Conservation (phyloP, 2,888 invertebrate species). For the Himalopsyche kuldschensis region DNA sequence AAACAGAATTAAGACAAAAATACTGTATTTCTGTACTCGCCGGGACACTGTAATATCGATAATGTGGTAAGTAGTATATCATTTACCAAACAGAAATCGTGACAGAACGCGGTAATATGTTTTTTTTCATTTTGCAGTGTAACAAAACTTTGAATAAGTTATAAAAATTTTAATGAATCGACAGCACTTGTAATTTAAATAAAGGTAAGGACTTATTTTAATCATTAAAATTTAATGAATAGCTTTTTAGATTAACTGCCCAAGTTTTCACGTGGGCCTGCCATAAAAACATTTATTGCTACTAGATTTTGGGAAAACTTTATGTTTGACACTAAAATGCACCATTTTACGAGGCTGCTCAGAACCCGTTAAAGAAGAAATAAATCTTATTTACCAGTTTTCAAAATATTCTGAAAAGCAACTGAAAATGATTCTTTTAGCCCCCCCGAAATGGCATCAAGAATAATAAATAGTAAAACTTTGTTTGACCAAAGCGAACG, state of each 20-base stretch:
- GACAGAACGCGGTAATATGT: no score
- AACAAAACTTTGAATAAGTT: background rate
- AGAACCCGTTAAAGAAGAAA: background rate
- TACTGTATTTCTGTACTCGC: no score
- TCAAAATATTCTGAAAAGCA: background rate
- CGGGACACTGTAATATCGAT: no score
- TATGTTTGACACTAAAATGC: background rate
- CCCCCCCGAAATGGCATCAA: no score
- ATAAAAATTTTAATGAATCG: background rate
- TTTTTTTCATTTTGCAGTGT: background rate
- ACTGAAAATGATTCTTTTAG: background rate
- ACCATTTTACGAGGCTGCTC: background rate
- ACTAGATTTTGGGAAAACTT: constrained; percentile 5
- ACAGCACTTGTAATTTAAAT: background rate
- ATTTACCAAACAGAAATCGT: no score
- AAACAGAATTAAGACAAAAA: no score
- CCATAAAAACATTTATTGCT: constrained; percentile 7
- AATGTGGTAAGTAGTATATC: no score
- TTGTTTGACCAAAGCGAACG: no score
- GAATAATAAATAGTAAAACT: no score
- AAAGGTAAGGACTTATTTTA: constrained; percentile 7
- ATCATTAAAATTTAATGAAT: background rate
- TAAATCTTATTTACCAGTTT: background rate
- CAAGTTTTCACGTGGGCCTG: background rate
- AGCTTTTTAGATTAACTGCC: background rate